Base-by-base conservation (phyloP, 2,113 vertebrate species). In the Perognathus longimembris region DNA sequence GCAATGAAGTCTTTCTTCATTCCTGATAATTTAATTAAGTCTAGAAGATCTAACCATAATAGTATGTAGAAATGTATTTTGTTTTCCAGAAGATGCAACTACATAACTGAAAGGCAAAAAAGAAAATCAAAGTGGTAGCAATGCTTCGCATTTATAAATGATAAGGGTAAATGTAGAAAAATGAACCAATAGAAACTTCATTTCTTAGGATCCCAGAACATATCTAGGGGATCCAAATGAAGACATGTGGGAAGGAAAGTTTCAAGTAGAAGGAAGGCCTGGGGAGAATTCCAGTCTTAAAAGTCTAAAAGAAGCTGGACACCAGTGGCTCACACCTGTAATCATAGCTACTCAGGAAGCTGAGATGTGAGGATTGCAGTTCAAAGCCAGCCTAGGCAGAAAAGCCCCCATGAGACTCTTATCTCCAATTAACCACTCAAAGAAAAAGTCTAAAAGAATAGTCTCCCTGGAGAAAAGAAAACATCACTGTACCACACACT, bases 21-120 rank as follows among this genome's bases (percentile, higher is more conserved):
- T 88, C 73, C 74, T 36, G 66, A 71, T 75, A 54, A 90, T 78
- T 74, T 78, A 92, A 82, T 45, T 24, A 84, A 88, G 20, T 85
- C 32, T 69, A 82, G 24, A 92, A 6, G 21, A 88, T 70, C 45
- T 79, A 64, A 75, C 81, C 59, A 57, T 38, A 74, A 78, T n/a
- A 45, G 0, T 79, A 15, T 70, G 6, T 61, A 85, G 20, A 95
- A 84, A 88, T 83, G 3, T 18, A 64, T 78, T 79, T 94, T 81
- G 10, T 74, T 90, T 93, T 79, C 14, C 36, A 75, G 15, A 85
- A 66, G 40, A 64, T 9, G 54, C 21, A 82, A 67, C 66, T 18
- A 18, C 3, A 28, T 50, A 67, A 77, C n/a, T 11, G 64, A 70
- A 83, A 85, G 69, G 24, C 11, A 11, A 5, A 11, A 73, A 20